Evolutionary conservation across 2,797 vertebrate genomes (phyloP).

Genomic region (Ibycter americanus): DNA sequence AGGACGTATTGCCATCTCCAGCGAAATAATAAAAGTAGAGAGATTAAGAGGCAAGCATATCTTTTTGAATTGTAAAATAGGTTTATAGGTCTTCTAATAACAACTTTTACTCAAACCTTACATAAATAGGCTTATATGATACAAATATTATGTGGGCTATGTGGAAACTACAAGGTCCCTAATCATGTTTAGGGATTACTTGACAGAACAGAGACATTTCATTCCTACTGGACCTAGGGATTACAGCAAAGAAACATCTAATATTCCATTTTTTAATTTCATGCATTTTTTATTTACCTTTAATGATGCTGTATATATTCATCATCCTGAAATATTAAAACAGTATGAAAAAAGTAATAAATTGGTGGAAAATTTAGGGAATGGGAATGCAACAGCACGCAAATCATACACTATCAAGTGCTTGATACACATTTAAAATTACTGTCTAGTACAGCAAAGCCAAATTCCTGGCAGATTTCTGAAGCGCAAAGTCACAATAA

Average conservation of each 20-base stretch:
- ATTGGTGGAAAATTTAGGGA: constrained; percentile 86
- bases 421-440: constrained; percentile 86
- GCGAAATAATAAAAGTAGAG: constrained; percentile 73
- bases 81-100: constrained; percentile 82
- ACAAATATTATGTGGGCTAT: constrained; percentile 81
- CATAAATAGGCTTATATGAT: constrained; percentile 85
- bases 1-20: constrained; percentile 58
- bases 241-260: constrained; percentile 84
- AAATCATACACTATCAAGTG: constrained; percentile 91
- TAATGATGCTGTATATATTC: constrained; percentile 90
- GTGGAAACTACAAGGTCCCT: constrained; percentile 82
- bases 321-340: constrained; percentile 92
- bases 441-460: constrained; percentile 81
- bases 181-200: constrained; percentile 91
- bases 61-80: constrained; percentile 80
- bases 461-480: constrained; percentile 86
- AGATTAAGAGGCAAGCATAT: constrained; percentile 77
- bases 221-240: constrained; percentile 82
- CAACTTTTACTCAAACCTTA: constrained; percentile 82
- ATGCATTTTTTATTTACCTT: constrained; percentile 88
- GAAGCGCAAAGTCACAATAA: constrained; percentile 89
- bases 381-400: constrained; percentile 84
- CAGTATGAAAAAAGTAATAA: constrained; percentile 86
- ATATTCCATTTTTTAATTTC: constrained; percentile 87
- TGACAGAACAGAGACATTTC: constrained; percentile 81